Percentiles rank a stretch among this genome's conserved stretches.
phyloP scores from a whole-genome alignment of 2,888 invertebrate genomes.

The Papilio gigon region DNA sequence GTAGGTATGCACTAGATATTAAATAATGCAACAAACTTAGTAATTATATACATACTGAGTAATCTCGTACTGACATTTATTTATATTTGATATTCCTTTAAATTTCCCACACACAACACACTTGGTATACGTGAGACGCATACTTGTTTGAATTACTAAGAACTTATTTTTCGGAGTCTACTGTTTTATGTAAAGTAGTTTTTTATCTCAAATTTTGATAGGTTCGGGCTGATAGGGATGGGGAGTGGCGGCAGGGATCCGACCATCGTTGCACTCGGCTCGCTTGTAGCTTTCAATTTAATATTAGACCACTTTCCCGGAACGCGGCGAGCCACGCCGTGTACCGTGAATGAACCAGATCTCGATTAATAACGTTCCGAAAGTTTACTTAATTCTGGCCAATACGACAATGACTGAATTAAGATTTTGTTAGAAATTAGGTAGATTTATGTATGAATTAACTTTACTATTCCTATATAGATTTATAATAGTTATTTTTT shows the following conservation, averaged over 20 bases:
- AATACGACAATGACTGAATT: too few relatives aligned
- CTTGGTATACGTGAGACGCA: background rate
- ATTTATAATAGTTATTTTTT: too few relatives aligned
- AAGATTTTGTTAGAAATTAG: too few relatives aligned
- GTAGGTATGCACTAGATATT: slow-evolving; percentile 21
- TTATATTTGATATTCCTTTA: background rate
- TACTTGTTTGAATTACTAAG: background rate
- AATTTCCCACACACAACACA: background rate
- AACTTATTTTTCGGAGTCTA: background rate
- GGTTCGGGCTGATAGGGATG: background rate
- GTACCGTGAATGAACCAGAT: slow-evolving; percentile 34
- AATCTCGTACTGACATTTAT: background rate
- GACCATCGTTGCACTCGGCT: slow-evolving; percentile 20
- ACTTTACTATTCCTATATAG: too few relatives aligned
- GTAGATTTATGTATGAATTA: too few relatives aligned
- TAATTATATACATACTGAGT: slow-evolving; percentile 16
- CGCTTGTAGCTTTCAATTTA: slow-evolving; percentile 50
- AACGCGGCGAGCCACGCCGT: slow-evolving; percentile 48
- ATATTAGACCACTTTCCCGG: slow-evolving; percentile 60
- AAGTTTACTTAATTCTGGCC: slow-evolving; percentile 30
- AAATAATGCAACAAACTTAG: slow-evolving; percentile 26
- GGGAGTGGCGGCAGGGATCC: slow-evolving; percentile 26
- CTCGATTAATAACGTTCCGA: slow-evolving; percentile 32
- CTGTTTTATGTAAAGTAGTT: background rate
- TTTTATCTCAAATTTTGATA: slow-evolving; percentile 1